Base-by-base conservation (phyloP, 2,113 vertebrate species). In the Bubo scandiacus region DNA sequence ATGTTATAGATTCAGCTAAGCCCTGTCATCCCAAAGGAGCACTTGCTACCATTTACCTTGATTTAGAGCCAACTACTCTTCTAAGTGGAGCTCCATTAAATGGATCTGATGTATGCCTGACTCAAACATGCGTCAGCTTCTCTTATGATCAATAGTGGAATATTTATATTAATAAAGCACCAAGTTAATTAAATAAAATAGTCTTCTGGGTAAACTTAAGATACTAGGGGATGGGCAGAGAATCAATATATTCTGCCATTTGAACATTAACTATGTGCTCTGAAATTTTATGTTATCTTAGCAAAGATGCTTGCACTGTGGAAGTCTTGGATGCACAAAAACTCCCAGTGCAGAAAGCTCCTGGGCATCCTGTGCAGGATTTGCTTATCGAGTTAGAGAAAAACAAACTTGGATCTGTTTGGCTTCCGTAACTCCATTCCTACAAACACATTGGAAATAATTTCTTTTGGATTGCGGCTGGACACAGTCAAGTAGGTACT, bases 81-180 rank as follows among this genome's bases (percentile, higher is more conserved):
- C 98, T 98, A 98, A 98, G 97, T 96, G 97, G 96, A 86, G 86
- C 95, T 97, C 96, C 94, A 97, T 94, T 82, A 98, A 98, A 98
- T 98, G 97, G 98, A 98, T 98, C 93, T 98, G 98, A 98, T 98
- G 98, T 98, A 98, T 98, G 97, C 98, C 97, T 98, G 83, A 97
- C 97, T 98, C 97, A 97, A 98, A 98, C 97, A 98, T 98, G 98
- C 97, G 98, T 99, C 99, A 99, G 98, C 98, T 98, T 96, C 98
- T 97, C 97, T 97, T 97, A 98, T 99, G 99, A 99, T 99, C 99
- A 99, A 99, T 99, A 99, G 98, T 92, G 98, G 98, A 98, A 99
- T 99, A 99, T 99, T 99, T 99, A 99, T 99, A 99, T 99, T 99
- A 99, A 99, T 99, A 99, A 99, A 99, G 98, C 98, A 94, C 96